phyloP scores from a whole-genome alignment of 2,888 invertebrate species.

The Cenopis cana region DNA sequence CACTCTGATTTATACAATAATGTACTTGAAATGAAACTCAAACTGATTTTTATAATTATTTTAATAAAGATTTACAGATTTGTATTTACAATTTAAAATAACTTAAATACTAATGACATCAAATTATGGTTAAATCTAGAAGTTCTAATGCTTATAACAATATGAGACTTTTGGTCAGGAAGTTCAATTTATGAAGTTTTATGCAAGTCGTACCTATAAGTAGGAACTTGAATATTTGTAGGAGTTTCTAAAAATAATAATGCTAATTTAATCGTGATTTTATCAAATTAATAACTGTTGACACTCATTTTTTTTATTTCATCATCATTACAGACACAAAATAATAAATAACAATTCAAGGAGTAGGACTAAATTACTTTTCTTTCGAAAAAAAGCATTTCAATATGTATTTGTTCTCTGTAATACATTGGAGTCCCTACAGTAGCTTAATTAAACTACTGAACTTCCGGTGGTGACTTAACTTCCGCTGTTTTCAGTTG shows the following conservation, averaged over 20 bases:
- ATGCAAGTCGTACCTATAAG: background rate
- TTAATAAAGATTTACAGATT: constrained; percentile 51
- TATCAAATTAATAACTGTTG: background rate
- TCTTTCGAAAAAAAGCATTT: constrained; percentile 6
- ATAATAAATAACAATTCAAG: background rate
- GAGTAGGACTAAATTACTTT: constrained; percentile 1
- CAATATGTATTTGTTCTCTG: constrained; percentile 22
- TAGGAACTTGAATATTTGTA: constrained; percentile 6
- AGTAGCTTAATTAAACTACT: constrained; percentile 45
- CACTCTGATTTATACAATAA: background rate
- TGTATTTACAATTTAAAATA: constrained; percentile 49
- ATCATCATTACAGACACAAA: background rate
- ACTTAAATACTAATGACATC: constrained; percentile 38
- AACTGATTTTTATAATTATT: constrained; percentile 13
- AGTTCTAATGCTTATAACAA: constrained; percentile 16
- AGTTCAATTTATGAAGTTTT: background rate
- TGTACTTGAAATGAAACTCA: constrained; percentile 1
- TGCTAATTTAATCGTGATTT: background rate
- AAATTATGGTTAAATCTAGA: constrained; percentile 29
- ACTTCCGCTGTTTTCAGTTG: constrained; percentile 48
- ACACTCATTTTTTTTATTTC: background rate
- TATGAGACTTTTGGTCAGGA: constrained; percentile 2
- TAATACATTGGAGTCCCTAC: constrained; percentile 32
- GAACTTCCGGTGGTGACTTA: constrained; percentile 56
- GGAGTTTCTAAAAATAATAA: background rate